Percentiles rank a stretch among this genome's conserved stretches.
These are phyloP conservation scores for Plecturocebus donacophilus DNA, from an alignment of 2,113 vertebrate species.

Conservation along the genomic window DNA sequence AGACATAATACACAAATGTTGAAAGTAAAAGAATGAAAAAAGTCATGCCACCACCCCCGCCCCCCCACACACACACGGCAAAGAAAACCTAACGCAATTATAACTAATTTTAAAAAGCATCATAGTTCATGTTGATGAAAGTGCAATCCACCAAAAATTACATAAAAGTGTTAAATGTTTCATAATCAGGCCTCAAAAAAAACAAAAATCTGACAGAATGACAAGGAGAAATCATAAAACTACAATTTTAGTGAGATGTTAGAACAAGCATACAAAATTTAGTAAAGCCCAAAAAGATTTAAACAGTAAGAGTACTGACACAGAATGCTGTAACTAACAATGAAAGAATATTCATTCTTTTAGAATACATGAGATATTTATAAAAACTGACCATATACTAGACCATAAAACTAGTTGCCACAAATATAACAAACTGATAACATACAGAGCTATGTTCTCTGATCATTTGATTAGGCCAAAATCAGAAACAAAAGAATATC, in stretches of 20 bases:
- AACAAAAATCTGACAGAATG: background rate
- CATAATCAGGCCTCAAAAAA: background rate
- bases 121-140: background rate
- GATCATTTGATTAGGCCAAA: background rate
- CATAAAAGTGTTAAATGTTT: background rate
- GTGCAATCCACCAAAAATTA: background rate
- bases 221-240: background rate
- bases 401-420: background rate
- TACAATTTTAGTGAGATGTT: background rate
- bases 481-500: background rate
- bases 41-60: too few relatives aligned
- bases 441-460: background rate
- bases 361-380: background rate
- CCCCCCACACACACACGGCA: too few relatives aligned
- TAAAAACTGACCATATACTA: background rate
- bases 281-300: background rate
- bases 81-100: background rate
- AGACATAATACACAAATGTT: background rate
- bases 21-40: background rate
- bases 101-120: background rate
- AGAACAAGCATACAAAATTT: background rate
- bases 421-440: background rate
- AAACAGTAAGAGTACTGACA: background rate
- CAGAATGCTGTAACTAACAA: background rate
- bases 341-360: background rate